phyloP scores from a whole-genome alignment of 2,888 invertebrate genomes.

The Apodemia zela region DNA sequence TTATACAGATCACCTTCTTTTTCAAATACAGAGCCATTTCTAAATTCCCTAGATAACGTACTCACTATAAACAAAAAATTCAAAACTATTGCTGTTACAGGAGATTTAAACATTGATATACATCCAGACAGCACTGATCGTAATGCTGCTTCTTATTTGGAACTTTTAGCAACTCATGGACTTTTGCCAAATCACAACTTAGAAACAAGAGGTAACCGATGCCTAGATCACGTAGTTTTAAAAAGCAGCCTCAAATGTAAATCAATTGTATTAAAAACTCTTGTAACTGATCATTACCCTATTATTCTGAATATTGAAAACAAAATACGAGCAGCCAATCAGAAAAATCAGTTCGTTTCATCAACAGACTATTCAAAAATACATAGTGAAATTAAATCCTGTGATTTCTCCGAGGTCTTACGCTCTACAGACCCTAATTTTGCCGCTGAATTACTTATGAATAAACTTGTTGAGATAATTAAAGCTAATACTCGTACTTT shows the following conservation, averaged over 20 bases:
- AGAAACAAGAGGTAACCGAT: background rate
- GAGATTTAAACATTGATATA: constrained; percentile 12
- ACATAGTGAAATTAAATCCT: too few relatives aligned
- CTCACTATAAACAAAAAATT: background rate
- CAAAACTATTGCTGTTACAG: background rate
- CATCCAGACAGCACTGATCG: background rate
- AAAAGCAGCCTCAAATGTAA: background rate
- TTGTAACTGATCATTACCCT: background rate
- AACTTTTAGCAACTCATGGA: background rate
- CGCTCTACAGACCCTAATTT: too few relatives aligned
- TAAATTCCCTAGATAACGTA: background rate
- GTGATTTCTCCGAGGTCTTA: too few relatives aligned
- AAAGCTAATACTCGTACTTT: too few relatives aligned
- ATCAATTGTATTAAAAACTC: background rate
- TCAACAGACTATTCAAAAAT: too few relatives aligned
- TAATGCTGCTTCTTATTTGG: background rate
- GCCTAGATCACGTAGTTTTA: background rate
- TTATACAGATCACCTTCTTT: constrained; percentile 10
- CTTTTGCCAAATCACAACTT: background rate
- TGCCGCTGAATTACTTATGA: too few relatives aligned
- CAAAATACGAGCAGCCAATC: background rate
- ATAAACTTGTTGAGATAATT: too few relatives aligned
- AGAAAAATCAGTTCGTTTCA: too few relatives aligned
- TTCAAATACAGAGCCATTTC: constrained; percentile 1
- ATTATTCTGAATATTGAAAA: background rate